Base-by-base conservation (phyloP, 2,888 invertebrate species). In the Alloplasta piceator region DNA sequence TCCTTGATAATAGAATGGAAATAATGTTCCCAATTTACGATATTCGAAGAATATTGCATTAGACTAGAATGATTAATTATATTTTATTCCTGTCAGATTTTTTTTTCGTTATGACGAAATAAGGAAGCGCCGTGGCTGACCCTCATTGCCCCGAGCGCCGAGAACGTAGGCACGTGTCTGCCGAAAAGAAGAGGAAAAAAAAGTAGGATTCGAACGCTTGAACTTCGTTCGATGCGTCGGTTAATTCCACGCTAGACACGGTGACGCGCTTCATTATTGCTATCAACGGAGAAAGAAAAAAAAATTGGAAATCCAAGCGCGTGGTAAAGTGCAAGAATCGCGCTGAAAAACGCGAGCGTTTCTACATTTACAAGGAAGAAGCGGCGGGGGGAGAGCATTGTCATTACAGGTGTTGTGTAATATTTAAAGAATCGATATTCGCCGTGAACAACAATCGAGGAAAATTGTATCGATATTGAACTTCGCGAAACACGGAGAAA, bases 131-230 rank as follows among this genome's bases (percentile, higher is more conserved):
- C 26, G 26, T 26, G 26, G 1, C 26, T 26, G 26, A 26, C 26
- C 26, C 26, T 26, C 26, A 26, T 26, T 26, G 3, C 26, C 26
- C 26, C 26, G 38, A 10, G 38, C 5, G 14, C 38, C 9, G 46
- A 10, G 9, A 7, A 66, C n/a, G n/a, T 16, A 63, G 56, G 36
- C 60, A 46, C 43, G 55, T 52, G 39, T 60, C 61, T 61, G 41
- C 39, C 55, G 39, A 36, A 26, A 48, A 55, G 52, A 55, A 56
- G 48, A 55, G 76, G 63, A 77, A 77, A 26, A 26, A 26, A 26
- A 26, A 26, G n/a, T n/a, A n/a, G 26, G 26, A 63, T 50, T 63
- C 41, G 43, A 12, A 39, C 61, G 39, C 43, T 70, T 63, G 76
- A 60, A 50, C 12, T 12, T 6, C 14, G 14, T 1, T 6, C 12